A percentile compares a stretch with the other conserved stretches of the same genome.
Evolutionary conservation across 2,113 vertebrate species (phyloP).

Genomic region (Silurus asotus): DNA sequence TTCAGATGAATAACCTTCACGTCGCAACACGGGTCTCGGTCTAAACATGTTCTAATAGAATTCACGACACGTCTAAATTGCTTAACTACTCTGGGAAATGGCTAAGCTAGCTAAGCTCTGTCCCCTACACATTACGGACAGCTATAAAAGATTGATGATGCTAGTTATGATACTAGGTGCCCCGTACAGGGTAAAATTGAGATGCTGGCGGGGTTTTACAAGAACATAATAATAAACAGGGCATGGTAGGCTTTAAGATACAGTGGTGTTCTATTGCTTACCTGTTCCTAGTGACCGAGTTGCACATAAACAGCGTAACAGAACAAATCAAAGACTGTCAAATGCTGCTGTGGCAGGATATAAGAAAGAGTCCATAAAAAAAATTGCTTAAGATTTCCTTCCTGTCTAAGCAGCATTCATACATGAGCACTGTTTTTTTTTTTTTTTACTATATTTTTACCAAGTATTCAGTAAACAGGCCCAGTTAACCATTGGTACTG

Average conservation of each 20-base stretch:
- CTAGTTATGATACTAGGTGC: constrained; percentile 19
- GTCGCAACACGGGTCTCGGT: constrained; percentile 16
- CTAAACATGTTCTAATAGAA: constrained; percentile 43
- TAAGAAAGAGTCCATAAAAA: neutral
- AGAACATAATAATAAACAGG: constrained; percentile 21
- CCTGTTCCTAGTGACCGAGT: constrained; percentile 2
- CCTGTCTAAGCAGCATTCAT: neutral
- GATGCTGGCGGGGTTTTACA: neutral
- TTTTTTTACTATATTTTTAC: neutral
- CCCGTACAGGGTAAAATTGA: neutral
- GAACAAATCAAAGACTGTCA: neutral
- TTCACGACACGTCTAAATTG: constrained; percentile 43
- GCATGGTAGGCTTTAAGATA: neutral
- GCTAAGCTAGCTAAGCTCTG: constrained; percentile 26
- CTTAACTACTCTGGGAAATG: constrained; percentile 10
- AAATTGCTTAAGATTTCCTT: neutral
- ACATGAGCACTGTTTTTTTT: neutral
- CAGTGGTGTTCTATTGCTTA: neutral
- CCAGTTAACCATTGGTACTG: neutral
- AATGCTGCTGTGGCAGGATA: neutral
- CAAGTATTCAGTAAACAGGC: neutral
- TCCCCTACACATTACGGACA: constrained; percentile 19
- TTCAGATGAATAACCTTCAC: constrained; percentile 48
- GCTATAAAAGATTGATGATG: constrained; percentile 12
- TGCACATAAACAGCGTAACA: neutral